Evolutionary conservation across 2,797 vertebrate species (phyloP), one percentile per base, ranked within the genome.

Genomic region (Micropoecilia bifurca): DNA sequence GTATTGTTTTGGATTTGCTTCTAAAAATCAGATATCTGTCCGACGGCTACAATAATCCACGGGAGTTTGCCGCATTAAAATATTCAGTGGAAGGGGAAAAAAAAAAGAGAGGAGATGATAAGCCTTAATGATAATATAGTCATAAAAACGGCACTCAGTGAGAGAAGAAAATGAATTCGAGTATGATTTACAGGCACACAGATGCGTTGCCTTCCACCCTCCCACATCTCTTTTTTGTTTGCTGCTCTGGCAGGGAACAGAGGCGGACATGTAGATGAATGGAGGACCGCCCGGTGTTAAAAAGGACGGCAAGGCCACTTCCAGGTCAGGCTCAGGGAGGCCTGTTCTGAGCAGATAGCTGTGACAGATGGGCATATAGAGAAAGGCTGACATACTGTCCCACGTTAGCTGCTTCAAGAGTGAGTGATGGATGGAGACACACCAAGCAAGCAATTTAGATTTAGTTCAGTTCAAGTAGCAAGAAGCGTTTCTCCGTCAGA

Each of bases 11-110:
- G 89, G 90, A 93, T 93, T 91, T 88, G 88, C 87, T 86, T 87
- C 91, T 93, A 81, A 91, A 53, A 94, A 94, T 92, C 91, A 93
- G 90, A 93, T 93, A 90, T 93, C 89, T 89, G 85, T 84, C 85
- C 8, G 72, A 86, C 86, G 0, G 78, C 88, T 80, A 90, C 83
- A 68, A 77, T 94, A 93, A 94, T 94, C 93, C 92, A 55, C 81
- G 66, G 89, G 92, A 90, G 84, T 88, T 80, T 80, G 86, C 89
- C 66, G 84, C 84, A 89, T 91, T 87, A 90, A 91, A 86, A 83
- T 66, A 84, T 92, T 89, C 84, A 88, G 80, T 16, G 25, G 28
- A 90, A 81, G 86, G 89, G 85, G 36, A 4, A 39, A 41, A 8
- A 8, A 22, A 90, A 85, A 83, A 75, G 77, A 80, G 71, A 83